Evolutionary conservation across 2,888 invertebrate genomes (phyloP), one percentile per base, ranked within the genome.

Genomic region (Meteorus cinctellus): DNA sequence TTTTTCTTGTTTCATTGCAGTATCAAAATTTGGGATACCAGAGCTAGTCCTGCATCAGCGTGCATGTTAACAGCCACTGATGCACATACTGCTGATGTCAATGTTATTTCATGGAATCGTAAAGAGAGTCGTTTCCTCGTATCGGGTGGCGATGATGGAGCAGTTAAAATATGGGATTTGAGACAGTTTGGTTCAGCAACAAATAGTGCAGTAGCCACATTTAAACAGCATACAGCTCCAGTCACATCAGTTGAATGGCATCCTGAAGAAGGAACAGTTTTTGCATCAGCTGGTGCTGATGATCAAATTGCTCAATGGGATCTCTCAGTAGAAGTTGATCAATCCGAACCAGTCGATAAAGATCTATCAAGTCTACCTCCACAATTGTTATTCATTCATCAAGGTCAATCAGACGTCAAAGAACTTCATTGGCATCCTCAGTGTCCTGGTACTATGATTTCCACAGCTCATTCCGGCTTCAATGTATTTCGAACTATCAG

Each of bases 341-440:
- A 91, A 69, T 90, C 91, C 16, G 91, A 92, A 77, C 90, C 91
- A 62, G 90, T 86, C 81, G 87, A 87, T 79, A 84, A 63, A 79
- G 88, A 83, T 79, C 71, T 87, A 51, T 82, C 84, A 65, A 94
- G 95, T 86, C 90, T 98, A 72, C 99, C 99, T 34, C 97, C 98
- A 0, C 99, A 99, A 89, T 90, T 99, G 67, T 91, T 99, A 79
- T 99, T 99, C 89, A 97, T 99, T 82, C 99, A 99, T 89, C 97
- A 98, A 91, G 99, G 99, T 60, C 99, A 99, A 90, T 95, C 94
- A 76, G 98, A 99, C 89, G 95, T 99, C 74, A 99, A 99, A 89
- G 99, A 99, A 91, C 90, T 99, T 41, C 99, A 99, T 88, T 99
- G 99, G 99, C 99, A 99, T 90, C 94, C 95, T 34, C 98, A 99